Base-by-base conservation (phyloP, 2,113 vertebrate genomes). In the Microcebus ravelobensis region DNA sequence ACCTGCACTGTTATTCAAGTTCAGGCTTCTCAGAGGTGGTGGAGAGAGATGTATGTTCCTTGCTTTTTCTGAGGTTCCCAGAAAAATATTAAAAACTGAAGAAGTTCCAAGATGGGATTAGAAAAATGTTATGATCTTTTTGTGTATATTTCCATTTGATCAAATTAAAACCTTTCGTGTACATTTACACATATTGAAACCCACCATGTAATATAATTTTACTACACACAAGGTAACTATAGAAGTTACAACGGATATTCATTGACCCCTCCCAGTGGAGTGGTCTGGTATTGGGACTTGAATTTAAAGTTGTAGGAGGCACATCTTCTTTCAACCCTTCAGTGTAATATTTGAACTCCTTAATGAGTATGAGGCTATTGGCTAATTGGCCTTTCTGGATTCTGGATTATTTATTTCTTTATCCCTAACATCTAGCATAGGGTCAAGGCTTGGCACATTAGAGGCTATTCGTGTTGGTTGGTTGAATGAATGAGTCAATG, bases 381-480 rank as follows among this genome's bases (percentile, higher is more conserved):
- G 27, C 59, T 87, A 63, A 23, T 65, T 70, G 77, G 7, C 21
- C 27, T 88, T 91, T 88, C n/a, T 91, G 74, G 48, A 81, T 55
- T 89, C 85, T 84, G 12, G 83, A 23, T 87, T 42, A 27, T 68
- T 73, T 77, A 29, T 88, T 95, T 92, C 36, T 93, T 57, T 67
- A 39, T 71, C n/a, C 9, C 23, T 59, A 23, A 45, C 71, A 27
- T 90, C n/a, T 81, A 48, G 42, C 20, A 25, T 57, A 85, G 77
- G 39, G 7, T 67, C 55, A 61, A 74, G 70, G 2, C 20, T 73
- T 36, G 29, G 39, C 36, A 73, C 45, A 61, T 1, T 48, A 2
- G 65, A 57, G 50, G 14, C 57, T 84, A 10, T 50, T 70, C 25
- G 57, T 25, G 3, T 39, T 67, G 39, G 8, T 36, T 91, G 52